phyloP scores from a whole-genome alignment of 2,888 invertebrate species.

The Scotopteryx bipunctaria region DNA sequence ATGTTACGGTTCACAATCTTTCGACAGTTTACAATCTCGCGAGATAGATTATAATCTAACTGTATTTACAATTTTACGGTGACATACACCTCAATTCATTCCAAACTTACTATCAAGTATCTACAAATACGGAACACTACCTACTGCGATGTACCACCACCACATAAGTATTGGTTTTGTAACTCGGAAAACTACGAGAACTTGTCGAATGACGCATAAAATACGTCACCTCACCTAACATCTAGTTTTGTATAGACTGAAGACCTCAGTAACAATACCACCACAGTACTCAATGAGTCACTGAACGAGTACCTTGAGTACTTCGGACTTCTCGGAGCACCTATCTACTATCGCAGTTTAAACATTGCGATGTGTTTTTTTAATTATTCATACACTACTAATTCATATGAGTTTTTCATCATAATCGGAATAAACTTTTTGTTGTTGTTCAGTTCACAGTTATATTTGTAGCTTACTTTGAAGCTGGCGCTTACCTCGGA shows the following conservation, averaged over 20 bases:
- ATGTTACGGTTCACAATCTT: no score
- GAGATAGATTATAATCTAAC: no score
- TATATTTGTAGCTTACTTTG: no score
- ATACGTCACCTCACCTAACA: not conserved
- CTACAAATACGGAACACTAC: not conserved
- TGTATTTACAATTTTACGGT: no score
- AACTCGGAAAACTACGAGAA: slow-evolving; percentile 47
- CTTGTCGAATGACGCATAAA: slow-evolving; percentile 27
- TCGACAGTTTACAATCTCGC: no score
- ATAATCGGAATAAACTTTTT: no score
- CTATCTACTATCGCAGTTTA: not conserved
- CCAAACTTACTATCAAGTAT: no score
- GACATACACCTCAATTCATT: no score
- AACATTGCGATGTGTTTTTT: not conserved
- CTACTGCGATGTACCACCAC: not conserved
- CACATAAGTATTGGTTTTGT: slow-evolving; percentile 32
- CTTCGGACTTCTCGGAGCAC: not conserved
- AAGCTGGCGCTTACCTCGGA: no score
- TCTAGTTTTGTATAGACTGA: not conserved
- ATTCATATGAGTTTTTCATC: no score
- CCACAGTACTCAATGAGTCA: not conserved
- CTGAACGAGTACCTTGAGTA: not conserved
- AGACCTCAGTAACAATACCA: not conserved
- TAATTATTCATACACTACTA: no score
- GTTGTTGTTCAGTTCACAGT: no score